Conservation (phyloP, 2,888 invertebrate species). For the Schrankia costaestrigalis region DNA sequence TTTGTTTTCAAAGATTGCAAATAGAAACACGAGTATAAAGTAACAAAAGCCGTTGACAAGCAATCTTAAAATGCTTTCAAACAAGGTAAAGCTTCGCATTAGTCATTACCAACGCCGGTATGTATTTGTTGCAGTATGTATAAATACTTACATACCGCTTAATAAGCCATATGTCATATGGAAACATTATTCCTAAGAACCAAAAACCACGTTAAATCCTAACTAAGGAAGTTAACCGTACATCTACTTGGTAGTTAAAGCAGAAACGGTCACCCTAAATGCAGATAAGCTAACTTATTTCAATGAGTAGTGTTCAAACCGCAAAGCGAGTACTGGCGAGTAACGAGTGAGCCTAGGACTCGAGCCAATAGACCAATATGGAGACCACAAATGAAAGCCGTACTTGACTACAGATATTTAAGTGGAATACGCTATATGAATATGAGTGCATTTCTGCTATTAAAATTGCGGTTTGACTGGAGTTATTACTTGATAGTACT, state of each 20-base stretch:
- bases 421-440: conserved; percentile 7
- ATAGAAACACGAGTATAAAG: too few relatives aligned
- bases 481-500: too few relatives aligned
- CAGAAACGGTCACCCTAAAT: conserved; percentile 20
- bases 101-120: too few relatives aligned
- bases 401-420: conserved; percentile 36
- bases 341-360: conserved; percentile 30
- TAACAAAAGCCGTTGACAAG: too few relatives aligned
- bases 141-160: too few relatives aligned
- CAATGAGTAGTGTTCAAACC: conserved; percentile 47
- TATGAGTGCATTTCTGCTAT: conserved; percentile 3
- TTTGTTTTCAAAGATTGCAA: too few relatives aligned
- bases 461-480: background rate
- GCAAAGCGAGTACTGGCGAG: conserved; percentile 42
- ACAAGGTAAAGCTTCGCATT: too few relatives aligned
- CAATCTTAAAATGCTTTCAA: too few relatives aligned
- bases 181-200: too few relatives aligned
- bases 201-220: conserved; percentile 1
- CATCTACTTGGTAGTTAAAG: conserved; percentile 4
- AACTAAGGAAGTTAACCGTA: conserved; percentile 1
- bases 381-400: conserved; percentile 47
- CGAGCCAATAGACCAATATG: conserved; percentile 37
- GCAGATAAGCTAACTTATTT: conserved; percentile 48
- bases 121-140: too few relatives aligned
- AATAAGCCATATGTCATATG: too few relatives aligned